A percentile compares a stretch with the other conserved stretches of the same genome.
phyloP scores from a whole-genome alignment of 2,113 vertebrate genomes.

The Rhea americana region DNA sequence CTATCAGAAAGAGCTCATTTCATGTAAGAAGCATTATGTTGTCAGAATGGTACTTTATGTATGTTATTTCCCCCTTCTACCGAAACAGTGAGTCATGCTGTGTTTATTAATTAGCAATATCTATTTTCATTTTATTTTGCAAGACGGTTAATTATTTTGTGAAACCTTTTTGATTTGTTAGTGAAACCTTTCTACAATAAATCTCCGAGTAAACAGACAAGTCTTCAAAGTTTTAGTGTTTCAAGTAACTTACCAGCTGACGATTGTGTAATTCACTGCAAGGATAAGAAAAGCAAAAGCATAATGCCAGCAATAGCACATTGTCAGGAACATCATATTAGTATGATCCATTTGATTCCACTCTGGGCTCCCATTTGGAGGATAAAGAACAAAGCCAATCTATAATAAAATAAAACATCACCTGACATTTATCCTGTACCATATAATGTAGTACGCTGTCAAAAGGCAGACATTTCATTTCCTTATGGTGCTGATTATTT shows the following conservation, averaged over 20 bases:
- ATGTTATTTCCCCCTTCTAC: not conserved
- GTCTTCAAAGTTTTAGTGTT: not conserved
- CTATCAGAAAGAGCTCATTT: not conserved
- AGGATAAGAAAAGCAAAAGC: slow-evolving; percentile 81
- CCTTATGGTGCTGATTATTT: not conserved
- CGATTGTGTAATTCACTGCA: slow-evolving; percentile 79
- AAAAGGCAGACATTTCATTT: not conserved
- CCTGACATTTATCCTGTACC: not conserved
- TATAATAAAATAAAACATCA: slow-evolving; percentile 57
- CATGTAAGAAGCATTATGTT: not conserved
- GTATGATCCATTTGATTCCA: slow-evolving; percentile 87
- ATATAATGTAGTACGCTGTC: not conserved
- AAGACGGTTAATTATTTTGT: not conserved
- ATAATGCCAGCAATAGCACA: slow-evolving; percentile 95
- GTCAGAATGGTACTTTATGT: not conserved
- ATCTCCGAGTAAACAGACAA: not conserved
- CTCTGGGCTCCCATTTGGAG: slow-evolving; percentile 79
- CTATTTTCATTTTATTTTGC: not conserved
- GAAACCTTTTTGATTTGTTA: not conserved
- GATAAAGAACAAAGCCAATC: slow-evolving; percentile 93
- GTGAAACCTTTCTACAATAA: not conserved
- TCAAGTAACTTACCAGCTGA: slow-evolving; percentile 85
- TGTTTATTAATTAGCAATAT: not conserved
- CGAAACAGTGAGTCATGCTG: not conserved
- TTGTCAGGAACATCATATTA: slow-evolving; percentile 89